phyloP scores from a whole-genome alignment of 1,140 invertebrate genomes.

The Nebria ingens region DNA sequence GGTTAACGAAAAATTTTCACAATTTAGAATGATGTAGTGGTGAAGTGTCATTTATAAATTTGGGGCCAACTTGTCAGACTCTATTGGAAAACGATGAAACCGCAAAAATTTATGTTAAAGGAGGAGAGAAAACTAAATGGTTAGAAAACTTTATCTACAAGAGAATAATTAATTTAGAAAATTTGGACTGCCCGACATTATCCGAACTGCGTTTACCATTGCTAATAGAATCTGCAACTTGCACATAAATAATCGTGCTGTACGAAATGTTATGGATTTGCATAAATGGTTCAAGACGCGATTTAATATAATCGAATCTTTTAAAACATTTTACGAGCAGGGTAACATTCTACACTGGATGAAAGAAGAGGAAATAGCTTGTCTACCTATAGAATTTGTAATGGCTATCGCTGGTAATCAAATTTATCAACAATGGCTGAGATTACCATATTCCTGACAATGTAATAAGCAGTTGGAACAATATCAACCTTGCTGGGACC shows the following conservation, averaged over 20 bases:
- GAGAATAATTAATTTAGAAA: no score
- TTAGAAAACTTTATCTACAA: no score
- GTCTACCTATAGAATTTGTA: background rate
- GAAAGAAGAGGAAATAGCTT: background rate
- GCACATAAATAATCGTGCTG: background rate
- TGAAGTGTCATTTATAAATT: no score
- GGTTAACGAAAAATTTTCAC: no score
- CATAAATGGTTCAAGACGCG: background rate
- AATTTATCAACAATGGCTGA: background rate
- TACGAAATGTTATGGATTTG: background rate
- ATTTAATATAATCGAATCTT: background rate
- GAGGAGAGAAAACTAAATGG: no score
- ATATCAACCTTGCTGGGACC: no score
- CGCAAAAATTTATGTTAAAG: no score
- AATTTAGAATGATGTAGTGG: no score
- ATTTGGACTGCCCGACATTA: background rate
- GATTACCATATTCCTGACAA: background rate
- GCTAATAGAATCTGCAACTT: background rate
- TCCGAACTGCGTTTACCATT: background rate
- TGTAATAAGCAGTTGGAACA: no score
- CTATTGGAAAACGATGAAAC: no score
- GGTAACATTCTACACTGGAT: background rate
- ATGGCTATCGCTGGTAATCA: background rate
- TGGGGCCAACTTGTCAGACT: no score
- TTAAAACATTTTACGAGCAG: background rate